Evolutionary conservation across 2,113 vertebrate species (phyloP).

Genomic region (Oxygymnocypris stewartii): DNA sequence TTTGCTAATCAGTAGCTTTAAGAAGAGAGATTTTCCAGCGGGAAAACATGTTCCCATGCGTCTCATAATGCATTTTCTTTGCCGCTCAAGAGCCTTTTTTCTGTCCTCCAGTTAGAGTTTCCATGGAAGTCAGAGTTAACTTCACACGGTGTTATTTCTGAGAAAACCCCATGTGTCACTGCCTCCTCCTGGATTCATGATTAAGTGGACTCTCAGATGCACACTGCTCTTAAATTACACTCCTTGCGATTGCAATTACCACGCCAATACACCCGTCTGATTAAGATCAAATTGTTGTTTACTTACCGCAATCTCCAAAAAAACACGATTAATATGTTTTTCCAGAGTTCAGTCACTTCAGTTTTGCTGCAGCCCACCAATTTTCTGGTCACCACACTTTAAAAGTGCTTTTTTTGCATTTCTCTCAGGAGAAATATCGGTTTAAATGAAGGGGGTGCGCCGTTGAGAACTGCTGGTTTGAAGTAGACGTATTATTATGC

Average conservation of each 20-base stretch:
- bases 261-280: not conserved
- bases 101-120: not conserved
- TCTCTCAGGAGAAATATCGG: slow-evolving; percentile 18
- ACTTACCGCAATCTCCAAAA: not conserved
- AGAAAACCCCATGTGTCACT: slow-evolving; percentile 23
- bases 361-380: not conserved
- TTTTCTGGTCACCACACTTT: not conserved
- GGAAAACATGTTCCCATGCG: not conserved
- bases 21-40: not conserved
- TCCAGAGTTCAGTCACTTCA: not conserved
- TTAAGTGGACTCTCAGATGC: slow-evolving; percentile 7
- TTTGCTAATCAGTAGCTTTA: slow-evolving; percentile 22
- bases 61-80: not conserved
- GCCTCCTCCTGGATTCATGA: slow-evolving; percentile 6
- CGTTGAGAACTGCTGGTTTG: slow-evolving; percentile 1
- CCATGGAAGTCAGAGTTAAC: slow-evolving; percentile 21
- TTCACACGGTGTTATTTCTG: slow-evolving; percentile 12
- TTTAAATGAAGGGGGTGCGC: slow-evolving; percentile 4
- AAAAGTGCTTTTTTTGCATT: slow-evolving; percentile 3
- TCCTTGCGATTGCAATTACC: slow-evolving; percentile 31
- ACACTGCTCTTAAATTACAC: slow-evolving; percentile 11
- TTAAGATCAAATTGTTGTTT: slow-evolving; percentile 17
- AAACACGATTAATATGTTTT: slow-evolving; percentile 1
- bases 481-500: slow-evolving; percentile 4
- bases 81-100: not conserved